A percentile compares a stretch with the other conserved stretches of the same genome.
Conservation (phyloP, 2,797 vertebrate genomes). For the Sylvia borin region DNA sequence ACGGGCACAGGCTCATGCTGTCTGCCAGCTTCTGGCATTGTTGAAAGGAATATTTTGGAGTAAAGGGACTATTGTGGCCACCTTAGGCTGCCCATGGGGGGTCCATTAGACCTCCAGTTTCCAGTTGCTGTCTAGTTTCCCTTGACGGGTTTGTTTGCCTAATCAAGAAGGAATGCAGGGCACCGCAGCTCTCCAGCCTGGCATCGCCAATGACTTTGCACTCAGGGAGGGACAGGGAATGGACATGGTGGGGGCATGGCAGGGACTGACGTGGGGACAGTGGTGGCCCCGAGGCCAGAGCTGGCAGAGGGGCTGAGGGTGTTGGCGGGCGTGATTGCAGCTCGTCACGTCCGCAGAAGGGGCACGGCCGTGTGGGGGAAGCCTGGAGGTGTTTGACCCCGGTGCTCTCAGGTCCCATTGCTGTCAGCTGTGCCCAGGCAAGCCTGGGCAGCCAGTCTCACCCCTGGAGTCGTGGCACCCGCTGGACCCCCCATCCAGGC, state of each 20-base stretch:
- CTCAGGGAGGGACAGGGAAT: background rate
- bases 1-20: background rate
- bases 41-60: background rate
- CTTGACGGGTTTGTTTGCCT: background rate
- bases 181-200: background rate
- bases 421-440: rapidly evolving
- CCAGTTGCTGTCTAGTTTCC: background rate
- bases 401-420: rapidly evolving
- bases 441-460: rapidly evolving
- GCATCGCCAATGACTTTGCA: rapidly evolving
- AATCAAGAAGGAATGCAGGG: background rate
- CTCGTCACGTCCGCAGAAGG: conserved; percentile 40
- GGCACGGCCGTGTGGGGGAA: background rate
- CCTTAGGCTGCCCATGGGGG: background rate
- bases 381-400: conserved; percentile 38
- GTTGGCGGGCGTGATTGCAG: background rate
- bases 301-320: background rate
- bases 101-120: background rate
- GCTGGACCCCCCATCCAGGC: rapidly evolving
- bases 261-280: rapidly evolving
- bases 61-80: background rate
- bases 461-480: rapidly evolving
- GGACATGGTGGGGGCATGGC: background rate
- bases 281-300: rapidly evolving
- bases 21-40: background rate